These are phyloP conservation scores for Lophius americanus DNA, from an alignment of 2,797 vertebrate genomes.

Conservation along the genomic window DNA sequence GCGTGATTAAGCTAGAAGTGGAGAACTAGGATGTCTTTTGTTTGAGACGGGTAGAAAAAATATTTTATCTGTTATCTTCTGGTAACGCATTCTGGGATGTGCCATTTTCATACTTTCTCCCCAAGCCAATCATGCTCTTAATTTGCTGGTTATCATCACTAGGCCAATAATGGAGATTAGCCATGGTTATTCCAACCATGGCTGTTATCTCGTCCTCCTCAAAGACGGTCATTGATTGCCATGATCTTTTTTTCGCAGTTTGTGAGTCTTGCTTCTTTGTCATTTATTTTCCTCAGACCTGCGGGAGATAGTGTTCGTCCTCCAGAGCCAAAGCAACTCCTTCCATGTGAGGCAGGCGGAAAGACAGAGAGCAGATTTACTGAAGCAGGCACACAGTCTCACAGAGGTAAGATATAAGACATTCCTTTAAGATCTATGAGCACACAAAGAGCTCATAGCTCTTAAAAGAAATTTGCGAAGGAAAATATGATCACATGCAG, in stretches of 20 bases:
- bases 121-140: constrained; percentile 64
- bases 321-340: constrained; percentile 96
- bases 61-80: constrained; percentile 62
- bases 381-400: constrained; percentile 83
- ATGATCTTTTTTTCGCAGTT: constrained; percentile 45
- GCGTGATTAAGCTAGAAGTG: constrained; percentile 30
- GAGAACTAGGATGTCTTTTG: constrained; percentile 55
- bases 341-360: constrained; percentile 91
- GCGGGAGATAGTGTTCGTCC: constrained; percentile 91
- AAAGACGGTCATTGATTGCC: constrained; percentile 67
- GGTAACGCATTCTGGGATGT: constrained; percentile 47
- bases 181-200: constrained; percentile 41
- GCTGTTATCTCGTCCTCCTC: constrained; percentile 53
- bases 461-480: neutral
- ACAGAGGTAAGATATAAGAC: constrained; percentile 82
- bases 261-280: constrained; percentile 48
- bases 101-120: constrained; percentile 63
- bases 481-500: neutral
- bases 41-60: constrained; percentile 45
- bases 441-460: neutral
- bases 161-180: constrained; percentile 66
- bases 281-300: constrained; percentile 84
- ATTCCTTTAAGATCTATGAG: neutral
- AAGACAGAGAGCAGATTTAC: constrained; percentile 82
- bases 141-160: constrained; percentile 59